These are phyloP conservation scores for Bicyclus anynana DNA, from an alignment of 1,140 invertebrate genomes.

Conservation along the genomic window DNA sequence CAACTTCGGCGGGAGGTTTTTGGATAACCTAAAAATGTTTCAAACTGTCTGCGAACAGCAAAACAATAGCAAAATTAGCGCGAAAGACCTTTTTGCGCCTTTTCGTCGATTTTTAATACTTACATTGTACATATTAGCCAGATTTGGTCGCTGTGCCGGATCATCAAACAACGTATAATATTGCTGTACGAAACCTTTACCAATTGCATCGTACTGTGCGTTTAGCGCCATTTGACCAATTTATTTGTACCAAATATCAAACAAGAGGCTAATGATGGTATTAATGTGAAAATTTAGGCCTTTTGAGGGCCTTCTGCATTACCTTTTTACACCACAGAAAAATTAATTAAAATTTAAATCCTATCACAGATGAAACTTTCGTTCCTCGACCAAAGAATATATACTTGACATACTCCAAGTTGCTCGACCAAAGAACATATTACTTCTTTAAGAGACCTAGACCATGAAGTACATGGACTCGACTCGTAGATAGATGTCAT, in stretches of 20 bases:
- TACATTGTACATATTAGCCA: slow-evolving; percentile 95
- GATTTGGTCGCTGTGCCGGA: slow-evolving; percentile 85
- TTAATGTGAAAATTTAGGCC: slow-evolving; percentile 38
- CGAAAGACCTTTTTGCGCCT: background rate
- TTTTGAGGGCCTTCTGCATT: slow-evolving; percentile 34
- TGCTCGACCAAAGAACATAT: no score
- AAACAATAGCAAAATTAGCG: background rate
- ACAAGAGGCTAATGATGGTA: slow-evolving; percentile 34
- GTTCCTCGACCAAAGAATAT: no score
- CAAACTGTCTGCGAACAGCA: background rate
- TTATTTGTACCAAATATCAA: slow-evolving; percentile 36
- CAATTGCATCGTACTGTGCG: slow-evolving; percentile 93
- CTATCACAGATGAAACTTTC: background rate
- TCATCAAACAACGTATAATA: slow-evolving; percentile 96
- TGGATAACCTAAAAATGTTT: slow-evolving; percentile 29
- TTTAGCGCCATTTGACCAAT: slow-evolving; percentile 86
- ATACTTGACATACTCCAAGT: no score
- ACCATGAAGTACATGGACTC: no score
- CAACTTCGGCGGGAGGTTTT: slow-evolving; percentile 31
- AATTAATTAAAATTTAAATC: no score
- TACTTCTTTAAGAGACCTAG: no score
- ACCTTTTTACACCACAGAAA: slow-evolving; percentile 16
- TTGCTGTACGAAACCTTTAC: slow-evolving; percentile 94
- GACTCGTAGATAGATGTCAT: no score
- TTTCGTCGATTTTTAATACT: slow-evolving; percentile 71